Evolutionary conservation across 2,888 invertebrate species (phyloP).

Genomic region (Lithophane leautieri): DNA sequence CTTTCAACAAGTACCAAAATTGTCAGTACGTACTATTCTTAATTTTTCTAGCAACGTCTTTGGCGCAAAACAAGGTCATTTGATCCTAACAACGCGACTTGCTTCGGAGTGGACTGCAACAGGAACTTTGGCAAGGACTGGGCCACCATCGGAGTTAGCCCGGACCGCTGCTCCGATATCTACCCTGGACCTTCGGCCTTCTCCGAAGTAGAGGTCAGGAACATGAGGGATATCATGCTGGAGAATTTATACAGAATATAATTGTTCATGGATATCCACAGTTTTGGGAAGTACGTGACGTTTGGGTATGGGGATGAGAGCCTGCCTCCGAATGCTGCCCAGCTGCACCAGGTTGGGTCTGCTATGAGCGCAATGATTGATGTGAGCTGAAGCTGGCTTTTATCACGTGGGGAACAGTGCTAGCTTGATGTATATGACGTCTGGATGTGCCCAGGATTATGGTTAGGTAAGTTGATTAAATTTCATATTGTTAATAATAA

Average conservation of each 20-base stretch:
- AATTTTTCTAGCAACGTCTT: slow-evolving; percentile 84
- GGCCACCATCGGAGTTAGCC: slow-evolving; percentile 89
- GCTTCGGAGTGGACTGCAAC: slow-evolving; percentile 93
- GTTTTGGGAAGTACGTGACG: slow-evolving; percentile 91
- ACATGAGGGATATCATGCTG: slow-evolving; percentile 89
- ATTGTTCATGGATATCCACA: slow-evolving; percentile 93
- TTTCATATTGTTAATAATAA: background rate
- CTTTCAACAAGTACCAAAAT: no score
- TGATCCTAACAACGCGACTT: slow-evolving; percentile 76
- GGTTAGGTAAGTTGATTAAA: slow-evolving; percentile 34
- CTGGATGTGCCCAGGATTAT: slow-evolving; percentile 61
- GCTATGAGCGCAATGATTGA: slow-evolving; percentile 78
- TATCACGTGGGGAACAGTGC: slow-evolving; percentile 79
- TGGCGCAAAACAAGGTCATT: slow-evolving; percentile 92
- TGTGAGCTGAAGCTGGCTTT: slow-evolving; percentile 62
- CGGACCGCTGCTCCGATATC: slow-evolving; percentile 89
- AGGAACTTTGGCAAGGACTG: slow-evolving; percentile 92
- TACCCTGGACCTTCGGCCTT: slow-evolving; percentile 91
- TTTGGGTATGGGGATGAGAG: slow-evolving; percentile 72
- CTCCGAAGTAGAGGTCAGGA: slow-evolving; percentile 91
- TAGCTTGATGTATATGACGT: slow-evolving; percentile 71
- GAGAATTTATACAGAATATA: slow-evolving; percentile 85
- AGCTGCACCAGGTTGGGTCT: slow-evolving; percentile 73
- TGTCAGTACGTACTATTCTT: background rate
- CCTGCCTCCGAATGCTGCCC: slow-evolving; percentile 82